These are phyloP conservation scores for Didymodactylos carnosus DNA, from an alignment of 2,888 invertebrate species.

Conservation along the genomic window DNA sequence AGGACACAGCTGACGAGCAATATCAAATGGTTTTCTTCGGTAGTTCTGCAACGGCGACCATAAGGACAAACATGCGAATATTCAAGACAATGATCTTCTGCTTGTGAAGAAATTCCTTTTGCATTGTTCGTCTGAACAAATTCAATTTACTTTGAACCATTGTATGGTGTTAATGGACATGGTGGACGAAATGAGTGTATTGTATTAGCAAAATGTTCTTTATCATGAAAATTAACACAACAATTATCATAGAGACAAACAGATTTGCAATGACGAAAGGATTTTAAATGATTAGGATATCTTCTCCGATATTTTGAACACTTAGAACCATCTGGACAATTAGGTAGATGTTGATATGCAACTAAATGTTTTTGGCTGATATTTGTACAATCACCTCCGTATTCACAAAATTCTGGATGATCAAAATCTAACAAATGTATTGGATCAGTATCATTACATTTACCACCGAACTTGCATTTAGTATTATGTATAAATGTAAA, in stretches of 20 bases:
- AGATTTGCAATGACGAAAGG: background rate
- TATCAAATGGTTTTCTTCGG: background rate
- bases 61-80: background rate
- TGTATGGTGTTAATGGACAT: background rate
- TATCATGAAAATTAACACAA: background rate
- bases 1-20: background rate
- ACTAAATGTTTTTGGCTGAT: background rate
- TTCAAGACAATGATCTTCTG: background rate
- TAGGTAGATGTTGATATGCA: background rate
- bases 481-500: background rate
- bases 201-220: background rate
- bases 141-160: background rate
- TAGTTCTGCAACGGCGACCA: background rate
- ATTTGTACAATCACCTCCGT: background rate
- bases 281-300: background rate
- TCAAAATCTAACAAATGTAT: background rate
- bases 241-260: background rate
- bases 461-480: background rate
- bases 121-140: background rate
- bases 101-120: background rate
- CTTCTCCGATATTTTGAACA: background rate
- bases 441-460: background rate
- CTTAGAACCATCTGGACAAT: background rate
- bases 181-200: background rate
- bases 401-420: background rate